A percentile compares a stretch with the other conserved stretches of the same genome.
Conservation (phyloP, 2,113 vertebrate genomes). For the Erinaceus europaeus region DNA sequence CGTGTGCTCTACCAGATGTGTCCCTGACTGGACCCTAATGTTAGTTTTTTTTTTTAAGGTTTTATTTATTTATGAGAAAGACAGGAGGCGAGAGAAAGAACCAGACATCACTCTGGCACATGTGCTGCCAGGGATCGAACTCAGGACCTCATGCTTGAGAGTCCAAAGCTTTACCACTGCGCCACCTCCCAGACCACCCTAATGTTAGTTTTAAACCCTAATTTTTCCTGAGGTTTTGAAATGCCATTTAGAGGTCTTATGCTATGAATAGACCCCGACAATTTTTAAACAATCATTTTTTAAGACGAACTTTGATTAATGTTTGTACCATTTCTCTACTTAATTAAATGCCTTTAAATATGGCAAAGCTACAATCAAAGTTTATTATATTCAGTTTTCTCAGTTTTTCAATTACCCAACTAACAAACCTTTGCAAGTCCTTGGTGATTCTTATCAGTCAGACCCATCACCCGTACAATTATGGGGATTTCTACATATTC, state of each 20-base stretch:
- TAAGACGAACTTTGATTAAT: slow-evolving; percentile 57
- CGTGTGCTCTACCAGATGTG: too few species aligned
- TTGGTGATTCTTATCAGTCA: slow-evolving; percentile 50
- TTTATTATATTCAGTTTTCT: slow-evolving; percentile 63
- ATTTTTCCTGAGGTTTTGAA: background rate
- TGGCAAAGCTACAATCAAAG: slow-evolving; percentile 63
- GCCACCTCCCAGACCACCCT: too few species aligned
- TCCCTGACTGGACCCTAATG: too few species aligned
- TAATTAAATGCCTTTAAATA: slow-evolving; percentile 69
- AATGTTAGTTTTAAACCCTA: background rate
- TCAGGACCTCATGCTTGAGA: too few species aligned
- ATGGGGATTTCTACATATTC: slow-evolving; percentile 56
- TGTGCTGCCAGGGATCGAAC: too few species aligned
- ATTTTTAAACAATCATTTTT: slow-evolving; percentile 45
- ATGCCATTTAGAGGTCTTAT: background rate
- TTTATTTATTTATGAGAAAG: too few species aligned
- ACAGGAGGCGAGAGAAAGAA: too few species aligned
- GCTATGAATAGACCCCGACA: slow-evolving; percentile 50
- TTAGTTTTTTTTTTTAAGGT: too few species aligned
- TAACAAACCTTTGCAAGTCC: slow-evolving; percentile 20
- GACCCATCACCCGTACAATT: slow-evolving; percentile 34
- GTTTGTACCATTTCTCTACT: slow-evolving; percentile 63
- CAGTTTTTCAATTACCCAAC: slow-evolving; percentile 53
- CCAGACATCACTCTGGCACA: too few species aligned
- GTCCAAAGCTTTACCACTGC: too few species aligned